These are phyloP conservation scores for Acanthiza pusilla DNA, from an alignment of 2,797 vertebrate genomes.

Conservation along the genomic window DNA sequence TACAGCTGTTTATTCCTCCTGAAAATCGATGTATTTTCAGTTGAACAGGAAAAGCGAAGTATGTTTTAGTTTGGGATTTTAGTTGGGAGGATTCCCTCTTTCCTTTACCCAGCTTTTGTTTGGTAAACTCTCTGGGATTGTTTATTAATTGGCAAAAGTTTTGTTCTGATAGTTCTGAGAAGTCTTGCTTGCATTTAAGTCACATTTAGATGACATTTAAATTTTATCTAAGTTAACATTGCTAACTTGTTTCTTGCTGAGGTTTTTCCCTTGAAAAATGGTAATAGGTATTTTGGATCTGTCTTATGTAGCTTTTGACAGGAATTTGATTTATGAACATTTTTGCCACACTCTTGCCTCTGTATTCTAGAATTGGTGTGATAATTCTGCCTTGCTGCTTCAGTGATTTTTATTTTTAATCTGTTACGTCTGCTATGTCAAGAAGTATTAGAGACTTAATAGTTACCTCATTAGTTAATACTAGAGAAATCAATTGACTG, in stretches of 20 bases:
- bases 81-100: fast-evolving
- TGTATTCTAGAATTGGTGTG: not conserved
- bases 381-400: not conserved
- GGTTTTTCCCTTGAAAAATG: not conserved
- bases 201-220: not conserved
- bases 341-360: not conserved
- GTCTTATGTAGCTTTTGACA: not conserved
- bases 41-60: not conserved
- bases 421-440: not conserved
- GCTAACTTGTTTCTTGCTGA: not conserved
- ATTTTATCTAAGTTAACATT: not conserved
- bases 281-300: not conserved
- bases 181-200: not conserved
- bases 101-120: not conserved
- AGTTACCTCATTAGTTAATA: not conserved
- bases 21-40: fast-evolving
- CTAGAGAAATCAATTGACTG: not conserved
- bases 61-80: not conserved
- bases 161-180: not conserved
- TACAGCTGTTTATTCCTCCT: not conserved
- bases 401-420: not conserved
- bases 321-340: not conserved
- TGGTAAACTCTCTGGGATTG: not conserved
- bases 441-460: not conserved
- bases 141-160: not conserved